Base-by-base conservation (phyloP, 2,113 vertebrate species). In the Rhabdomys dilectus region DNA sequence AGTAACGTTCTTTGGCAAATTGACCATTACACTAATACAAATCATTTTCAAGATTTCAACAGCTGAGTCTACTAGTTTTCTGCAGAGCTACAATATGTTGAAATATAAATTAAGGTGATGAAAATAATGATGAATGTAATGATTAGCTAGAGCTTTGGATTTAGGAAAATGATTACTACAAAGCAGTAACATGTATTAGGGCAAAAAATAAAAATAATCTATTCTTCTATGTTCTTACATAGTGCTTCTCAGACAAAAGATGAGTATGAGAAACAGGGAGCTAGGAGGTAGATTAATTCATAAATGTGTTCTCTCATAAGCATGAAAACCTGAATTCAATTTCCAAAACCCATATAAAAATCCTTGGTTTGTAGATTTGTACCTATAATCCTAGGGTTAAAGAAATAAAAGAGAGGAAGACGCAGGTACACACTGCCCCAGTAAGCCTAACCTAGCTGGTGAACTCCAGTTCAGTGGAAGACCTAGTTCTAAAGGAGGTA, bases 401-500 rank as follows among this genome's bases (percentile, higher is more conserved):
- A 56, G 19, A n/a, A 36, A n/a, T 12, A 56, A 19, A 56, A 56
- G 5, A 81, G 21, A 81, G 53, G 26, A 53, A 22, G 16, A 58
- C 4, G 19, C 36, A 81, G 53, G 36, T 58, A 9, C 78, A n/a
- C 53, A 58, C 34, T 81, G 19, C 1, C 78, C 34, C n/a, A 58
- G 21, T 21, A 58, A 22, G 34, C 36, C 36, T 24, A 81, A 5
- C 51, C 51, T 81, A n/a, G 24, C 34, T 56, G 19, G 51, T 58
- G 5, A 56, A 56, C 34, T 58, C 10, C 11, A 81, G 21, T 10
- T 34, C 21, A 81, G 53, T 58, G 36, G 22, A 60, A 39, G 21
- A 39, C 56, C 7, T 26, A 15, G 12, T 29, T 0, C 0, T 21
- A 26, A 60, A 82, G 21, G 11, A 56, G 2, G 21, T n/a, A n/a